Conservation (phyloP, 2,888 invertebrate genomes). For the Drosophila nigritarsus region DNA sequence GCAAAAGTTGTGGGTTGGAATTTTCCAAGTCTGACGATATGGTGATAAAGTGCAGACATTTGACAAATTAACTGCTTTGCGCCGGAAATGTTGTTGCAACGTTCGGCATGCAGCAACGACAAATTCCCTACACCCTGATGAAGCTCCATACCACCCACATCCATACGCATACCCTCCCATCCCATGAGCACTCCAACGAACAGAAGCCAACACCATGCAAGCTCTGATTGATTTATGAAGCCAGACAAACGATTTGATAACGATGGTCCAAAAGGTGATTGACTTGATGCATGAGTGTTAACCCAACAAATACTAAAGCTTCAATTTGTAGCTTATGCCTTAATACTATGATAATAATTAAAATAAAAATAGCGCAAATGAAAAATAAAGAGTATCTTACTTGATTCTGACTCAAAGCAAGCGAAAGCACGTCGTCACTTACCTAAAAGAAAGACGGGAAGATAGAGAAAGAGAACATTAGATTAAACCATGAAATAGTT, state of each 20-base stretch:
- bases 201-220: constrained; percentile 31
- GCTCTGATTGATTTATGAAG: constrained; percentile 75
- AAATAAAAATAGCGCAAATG: constrained; percentile 3
- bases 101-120: constrained; percentile 48
- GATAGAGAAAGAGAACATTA: constrained; percentile 6
- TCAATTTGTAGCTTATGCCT: background rate
- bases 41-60: constrained; percentile 81
- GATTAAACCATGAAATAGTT: background rate
- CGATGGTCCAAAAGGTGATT: constrained; percentile 46
- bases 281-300: constrained; percentile 20
- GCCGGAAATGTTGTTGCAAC: constrained; percentile 74
- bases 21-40: constrained; percentile 61
- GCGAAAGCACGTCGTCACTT: constrained; percentile 83
- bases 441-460: constrained; percentile 66
- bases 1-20: background rate
- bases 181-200: background rate
- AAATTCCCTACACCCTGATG: constrained; percentile 7
- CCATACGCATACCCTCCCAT: background rate
- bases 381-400: constrained; percentile 66
- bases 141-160: background rate
- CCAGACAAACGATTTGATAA: constrained; percentile 41
- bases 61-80: constrained; percentile 81
- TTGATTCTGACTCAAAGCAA: constrained; percentile 82
- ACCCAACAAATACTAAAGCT: background rate
- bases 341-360: background rate